Base-by-base conservation (phyloP, 2,888 invertebrate genomes). In the Rotaria sp. region DNA sequence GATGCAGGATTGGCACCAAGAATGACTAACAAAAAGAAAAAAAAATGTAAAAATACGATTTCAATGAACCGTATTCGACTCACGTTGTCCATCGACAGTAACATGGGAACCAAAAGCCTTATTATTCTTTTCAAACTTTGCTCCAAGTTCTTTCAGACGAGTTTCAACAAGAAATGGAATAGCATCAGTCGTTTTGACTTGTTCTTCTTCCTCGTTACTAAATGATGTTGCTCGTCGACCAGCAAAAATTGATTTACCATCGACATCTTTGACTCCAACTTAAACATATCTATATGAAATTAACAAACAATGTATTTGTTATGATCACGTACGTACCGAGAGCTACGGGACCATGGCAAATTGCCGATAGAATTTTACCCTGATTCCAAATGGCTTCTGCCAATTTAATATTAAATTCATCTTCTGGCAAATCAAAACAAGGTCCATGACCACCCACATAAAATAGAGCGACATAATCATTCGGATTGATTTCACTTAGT, bases 371-470 rank as follows among this genome's bases (percentile, higher is more conserved):
- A 13, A 89, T 85, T 2, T 89, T 89, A 0, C 88, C 89, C 0
- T 87, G 87, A 84, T 89, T 88, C 85, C 88, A 89, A 11, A 89
- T 86, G 7, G 85, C 85, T 18, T 87, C 85, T 45, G 88, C 88
- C 24, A 89, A 85, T 38, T 88, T 84, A 15, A 88, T 88, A 45
- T 89, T 87, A 7, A 87, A 87, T 1, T 57, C n/a, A 30, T 88
- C 84, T 2, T 86, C 85, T 0, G 89, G 88, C 1, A 89, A 50
- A 85, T 89, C 89, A 85, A 87, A 89, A 89, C 89, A 89, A 2
- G 89, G 89, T 1, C 89, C 89, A 84, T 89, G 89, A 15, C 89
- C 89, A 11, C 89, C 89, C 57, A 88, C 89, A 87, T 88, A 89
- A 67, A 89, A 88, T 41, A 89, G 85, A 18, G 87, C 89, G 8